phyloP scores from a whole-genome alignment of 1,140 invertebrate genomes.

The Drosophila littoralis region DNA sequence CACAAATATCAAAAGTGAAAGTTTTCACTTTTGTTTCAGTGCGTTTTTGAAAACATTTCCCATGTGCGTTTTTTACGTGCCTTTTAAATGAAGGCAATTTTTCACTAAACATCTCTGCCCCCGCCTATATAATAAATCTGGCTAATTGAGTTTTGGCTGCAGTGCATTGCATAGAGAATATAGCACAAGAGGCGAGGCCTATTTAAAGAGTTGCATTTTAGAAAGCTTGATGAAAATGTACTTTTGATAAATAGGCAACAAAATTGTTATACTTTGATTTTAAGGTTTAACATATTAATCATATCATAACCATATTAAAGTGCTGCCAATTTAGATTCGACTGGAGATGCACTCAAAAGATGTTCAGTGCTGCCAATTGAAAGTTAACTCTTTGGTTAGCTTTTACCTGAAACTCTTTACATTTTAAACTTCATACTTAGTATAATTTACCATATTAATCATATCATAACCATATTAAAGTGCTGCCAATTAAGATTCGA shows the following conservation, averaged over 20 bases:
- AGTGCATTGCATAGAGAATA: neutral
- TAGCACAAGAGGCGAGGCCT: no score
- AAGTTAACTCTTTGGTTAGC: no score
- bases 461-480: no score
- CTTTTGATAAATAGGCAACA: neutral
- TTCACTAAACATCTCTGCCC: constrained; percentile 42
- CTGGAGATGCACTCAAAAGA: neutral
- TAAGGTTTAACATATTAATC: neutral
- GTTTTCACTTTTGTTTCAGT: constrained; percentile 67
- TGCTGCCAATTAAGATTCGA: no score
- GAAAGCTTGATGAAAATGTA: neutral
- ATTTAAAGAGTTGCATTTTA: neutral
- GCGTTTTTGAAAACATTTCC: constrained; percentile 40
- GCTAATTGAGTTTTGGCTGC: constrained; percentile 11
- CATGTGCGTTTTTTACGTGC: constrained; percentile 15
- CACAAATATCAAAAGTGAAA: constrained; percentile 66
- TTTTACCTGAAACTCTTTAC: no score
- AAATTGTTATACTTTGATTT: neutral
- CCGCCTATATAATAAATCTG: neutral
- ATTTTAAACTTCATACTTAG: no score
- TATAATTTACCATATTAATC: no score
- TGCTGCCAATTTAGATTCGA: neutral
- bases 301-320: neutral
- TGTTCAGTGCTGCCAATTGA: no score
- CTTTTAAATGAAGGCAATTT: constrained; percentile 51